phyloP scores from a whole-genome alignment of 1,140 invertebrate species.

The Euwallacea similis region DNA sequence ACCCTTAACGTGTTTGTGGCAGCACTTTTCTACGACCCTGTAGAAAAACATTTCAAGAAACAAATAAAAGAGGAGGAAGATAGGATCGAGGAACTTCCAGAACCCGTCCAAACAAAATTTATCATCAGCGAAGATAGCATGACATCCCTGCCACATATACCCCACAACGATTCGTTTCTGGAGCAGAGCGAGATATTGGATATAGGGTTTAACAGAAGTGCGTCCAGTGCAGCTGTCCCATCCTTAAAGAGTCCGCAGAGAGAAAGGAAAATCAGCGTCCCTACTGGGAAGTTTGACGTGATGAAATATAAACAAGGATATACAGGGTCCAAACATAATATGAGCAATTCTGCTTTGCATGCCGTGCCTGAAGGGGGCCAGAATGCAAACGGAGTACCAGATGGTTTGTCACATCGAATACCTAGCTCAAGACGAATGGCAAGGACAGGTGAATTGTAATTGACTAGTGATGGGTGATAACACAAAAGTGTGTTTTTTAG shows the following conservation, averaged over 20 bases:
- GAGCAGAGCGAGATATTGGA: conserved; percentile 44
- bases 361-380: conserved; percentile 58
- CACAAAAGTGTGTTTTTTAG: conserved; percentile 6
- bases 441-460: conserved; percentile 21
- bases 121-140: conserved; percentile 51
- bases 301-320: conserved; percentile 42
- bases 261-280: conserved; percentile 60
- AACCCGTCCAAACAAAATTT: conserved; percentile 43
- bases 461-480: background rate
- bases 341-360: conserved; percentile 60
- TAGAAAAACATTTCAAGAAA: conserved; percentile 75
- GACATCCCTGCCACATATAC: conserved; percentile 44
- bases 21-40: conserved; percentile 80
- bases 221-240: conserved; percentile 60
- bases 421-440: conserved; percentile 39
- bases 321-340: conserved; percentile 42
- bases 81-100: conserved; percentile 39
- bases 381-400: conserved; percentile 46
- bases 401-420: conserved; percentile 45
- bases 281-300: conserved; percentile 54
- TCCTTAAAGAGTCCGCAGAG: conserved; percentile 53
- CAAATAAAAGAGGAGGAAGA: conserved; percentile 63
- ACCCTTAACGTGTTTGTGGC: conserved; percentile 82
- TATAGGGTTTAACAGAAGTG: conserved; percentile 53
- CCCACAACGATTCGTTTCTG: conserved; percentile 48